phyloP scores from a whole-genome alignment of 2,113 vertebrate genomes.

The Ptyas mucosa region DNA sequence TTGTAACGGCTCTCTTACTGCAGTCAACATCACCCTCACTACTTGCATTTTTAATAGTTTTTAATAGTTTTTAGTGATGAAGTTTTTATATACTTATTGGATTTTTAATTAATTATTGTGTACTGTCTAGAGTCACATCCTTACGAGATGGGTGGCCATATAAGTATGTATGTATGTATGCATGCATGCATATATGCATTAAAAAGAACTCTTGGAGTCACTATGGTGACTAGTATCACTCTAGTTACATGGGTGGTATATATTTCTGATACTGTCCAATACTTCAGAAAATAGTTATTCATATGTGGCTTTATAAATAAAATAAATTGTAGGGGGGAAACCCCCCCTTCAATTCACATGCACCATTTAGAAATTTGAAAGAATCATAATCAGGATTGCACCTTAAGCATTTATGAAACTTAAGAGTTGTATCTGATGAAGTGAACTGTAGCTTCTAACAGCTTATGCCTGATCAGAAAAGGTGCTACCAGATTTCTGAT shows the following conservation, averaged over 20 bases:
- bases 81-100: too few species aligned
- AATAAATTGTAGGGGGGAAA: background rate
- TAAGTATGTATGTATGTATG: too few species aligned
- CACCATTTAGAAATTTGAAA: background rate
- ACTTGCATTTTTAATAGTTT: too few species aligned
- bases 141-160: too few species aligned
- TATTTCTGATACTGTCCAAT: background rate
- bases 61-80: too few species aligned
- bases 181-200: too few species aligned
- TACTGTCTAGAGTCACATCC: too few species aligned
- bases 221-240: too few species aligned
- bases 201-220: background rate
- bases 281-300: constrained; percentile 8
- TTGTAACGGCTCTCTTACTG: too few species aligned
- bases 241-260: too few species aligned
- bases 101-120: too few species aligned
- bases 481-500: background rate
- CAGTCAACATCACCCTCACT: too few species aligned
- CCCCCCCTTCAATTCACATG: background rate
- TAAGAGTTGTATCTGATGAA: background rate
- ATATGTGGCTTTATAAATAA: background rate
- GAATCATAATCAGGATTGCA: background rate
- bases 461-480: background rate
- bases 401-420: background rate
- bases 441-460: background rate